Evolutionary conservation across 2,113 vertebrate species (phyloP).

Genomic region (Odontesthes bonariensis): DNA sequence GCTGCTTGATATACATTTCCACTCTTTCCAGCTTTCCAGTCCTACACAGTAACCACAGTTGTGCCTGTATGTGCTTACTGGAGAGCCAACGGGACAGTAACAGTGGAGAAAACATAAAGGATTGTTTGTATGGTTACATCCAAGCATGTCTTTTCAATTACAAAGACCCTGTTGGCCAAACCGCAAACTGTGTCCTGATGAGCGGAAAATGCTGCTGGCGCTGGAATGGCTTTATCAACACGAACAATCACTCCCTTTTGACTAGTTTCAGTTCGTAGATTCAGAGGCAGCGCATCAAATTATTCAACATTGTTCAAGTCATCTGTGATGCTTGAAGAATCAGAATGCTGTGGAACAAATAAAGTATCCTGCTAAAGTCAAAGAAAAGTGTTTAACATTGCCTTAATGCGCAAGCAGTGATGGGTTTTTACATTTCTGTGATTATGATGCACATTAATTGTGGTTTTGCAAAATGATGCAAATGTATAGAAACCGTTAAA

Average conservation of each 20-base stretch:
- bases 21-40: too few species aligned
- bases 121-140: neutral
- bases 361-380: too few species aligned
- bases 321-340: neutral
- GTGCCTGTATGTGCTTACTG: neutral
- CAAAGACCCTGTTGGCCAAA: neutral
- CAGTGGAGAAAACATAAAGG: neutral
- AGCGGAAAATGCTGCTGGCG: constrained; percentile 22
- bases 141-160: constrained; percentile 30
- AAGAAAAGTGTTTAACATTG: too few species aligned
- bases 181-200: constrained; percentile 21
- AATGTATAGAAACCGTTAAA: too few species aligned
- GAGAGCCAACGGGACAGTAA: neutral
- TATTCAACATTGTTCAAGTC: neutral
- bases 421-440: neutral
- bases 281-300: constrained; percentile 5
- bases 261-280: neutral
- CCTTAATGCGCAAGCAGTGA: neutral
- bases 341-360: neutral
- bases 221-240: constrained; percentile 5
- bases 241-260: neutral
- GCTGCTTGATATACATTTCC: neutral
- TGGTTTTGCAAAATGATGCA: too few species aligned
- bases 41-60: too few species aligned
- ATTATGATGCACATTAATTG: too few species aligned